Percentiles rank a stretch among this genome's conserved stretches.
These are phyloP conservation scores for Pollenia labialis DNA, from an alignment of 2,888 invertebrate species.

Conservation along the genomic window DNA sequence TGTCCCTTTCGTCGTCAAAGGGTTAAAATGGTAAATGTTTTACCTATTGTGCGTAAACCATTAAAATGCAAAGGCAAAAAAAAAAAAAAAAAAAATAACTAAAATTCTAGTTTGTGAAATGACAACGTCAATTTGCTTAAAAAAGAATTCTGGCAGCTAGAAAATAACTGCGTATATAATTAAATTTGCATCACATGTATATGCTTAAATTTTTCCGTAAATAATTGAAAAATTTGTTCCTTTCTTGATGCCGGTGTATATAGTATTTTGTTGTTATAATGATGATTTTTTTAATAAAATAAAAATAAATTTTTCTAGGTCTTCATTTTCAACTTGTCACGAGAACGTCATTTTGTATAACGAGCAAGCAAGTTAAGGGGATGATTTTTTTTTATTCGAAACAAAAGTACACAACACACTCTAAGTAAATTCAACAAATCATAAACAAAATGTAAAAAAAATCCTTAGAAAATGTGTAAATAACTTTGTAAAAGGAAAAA, in stretches of 20 bases:
- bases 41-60: too few relatives aligned
- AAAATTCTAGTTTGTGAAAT: not conserved
- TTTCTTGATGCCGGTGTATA: not conserved
- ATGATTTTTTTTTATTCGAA: not conserved
- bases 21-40: too few relatives aligned
- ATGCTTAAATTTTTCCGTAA: constrained; percentile 13
- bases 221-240: constrained; percentile 5
- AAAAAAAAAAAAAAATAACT: not conserved
- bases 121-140: constrained; percentile 32
- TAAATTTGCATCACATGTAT: constrained; percentile 26
- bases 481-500: constrained; percentile 8
- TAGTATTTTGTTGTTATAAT: constrained; percentile 16
- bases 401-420: not conserved
- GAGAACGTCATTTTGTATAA: constrained; percentile 20
- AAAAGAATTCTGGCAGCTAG: constrained; percentile 1
- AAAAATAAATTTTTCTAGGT: constrained; percentile 28
- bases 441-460: constrained; percentile 12
- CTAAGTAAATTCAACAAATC: constrained; percentile 32
- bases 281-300: constrained; percentile 29
- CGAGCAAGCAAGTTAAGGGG: constrained; percentile 3
- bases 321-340: constrained; percentile 31
- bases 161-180: constrained; percentile 61
- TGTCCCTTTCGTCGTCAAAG: too few relatives aligned
- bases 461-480: constrained; percentile 16
- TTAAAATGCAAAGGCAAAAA: too few relatives aligned